Conservation (phyloP, 2,113 vertebrate species). For the Chloropsis hardwickii region DNA sequence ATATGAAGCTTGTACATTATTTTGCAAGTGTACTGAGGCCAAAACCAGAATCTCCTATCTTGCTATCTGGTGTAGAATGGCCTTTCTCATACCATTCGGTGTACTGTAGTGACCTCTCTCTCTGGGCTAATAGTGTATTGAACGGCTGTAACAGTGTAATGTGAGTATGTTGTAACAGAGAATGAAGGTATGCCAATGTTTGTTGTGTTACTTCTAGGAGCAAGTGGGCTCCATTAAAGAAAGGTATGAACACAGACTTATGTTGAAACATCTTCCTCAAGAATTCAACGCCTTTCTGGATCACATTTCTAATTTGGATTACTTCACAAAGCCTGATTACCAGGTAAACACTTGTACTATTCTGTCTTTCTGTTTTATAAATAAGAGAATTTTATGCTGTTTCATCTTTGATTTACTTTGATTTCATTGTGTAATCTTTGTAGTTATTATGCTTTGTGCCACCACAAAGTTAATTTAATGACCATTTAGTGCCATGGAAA, state of each 20-base stretch:
- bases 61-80: not conserved
- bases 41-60: not conserved
- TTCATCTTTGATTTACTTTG: not conserved
- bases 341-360: conserved; percentile 77
- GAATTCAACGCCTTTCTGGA: conserved; percentile 93
- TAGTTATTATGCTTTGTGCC: not conserved
- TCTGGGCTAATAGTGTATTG: not conserved
- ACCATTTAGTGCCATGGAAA: not conserved
- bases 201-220: conserved; percentile 78
- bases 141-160: not conserved
- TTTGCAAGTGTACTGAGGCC: not conserved
- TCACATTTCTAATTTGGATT: conserved; percentile 91
- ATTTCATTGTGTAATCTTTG: not conserved
- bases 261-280: conserved; percentile 95
- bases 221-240: conserved; percentile 98
- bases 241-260: conserved; percentile 91
- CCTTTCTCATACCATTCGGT: not conserved
- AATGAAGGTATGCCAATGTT: not conserved
- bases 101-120: not conserved
- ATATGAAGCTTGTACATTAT: not conserved
- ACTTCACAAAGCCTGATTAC: conserved; percentile 97
- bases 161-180: not conserved
- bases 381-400: not conserved
- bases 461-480: not conserved
- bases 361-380: not conserved